Percentiles rank a stretch among this genome's conserved stretches.
Evolutionary conservation across 2,888 invertebrate genomes (phyloP).

Genomic region (Scaptomyza reducta): DNA sequence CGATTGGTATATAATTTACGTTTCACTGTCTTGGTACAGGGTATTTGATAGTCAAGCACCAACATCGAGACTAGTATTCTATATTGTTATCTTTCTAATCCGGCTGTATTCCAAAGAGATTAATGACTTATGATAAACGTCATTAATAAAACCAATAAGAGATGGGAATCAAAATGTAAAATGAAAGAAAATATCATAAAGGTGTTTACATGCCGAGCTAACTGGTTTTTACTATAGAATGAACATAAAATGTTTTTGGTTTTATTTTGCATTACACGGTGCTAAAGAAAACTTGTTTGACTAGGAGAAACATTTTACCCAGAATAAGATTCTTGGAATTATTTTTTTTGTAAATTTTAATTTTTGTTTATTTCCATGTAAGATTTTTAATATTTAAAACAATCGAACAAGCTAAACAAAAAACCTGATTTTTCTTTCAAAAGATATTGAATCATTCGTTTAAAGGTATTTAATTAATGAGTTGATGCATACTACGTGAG

Average conservation of each 20-base stretch:
- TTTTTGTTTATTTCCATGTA: no score
- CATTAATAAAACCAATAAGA: not conserved
- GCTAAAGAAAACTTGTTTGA: not conserved
- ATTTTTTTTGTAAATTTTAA: no score
- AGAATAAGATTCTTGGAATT: no score
- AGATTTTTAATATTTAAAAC: no score
- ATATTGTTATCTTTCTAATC: constrained; percentile 6
- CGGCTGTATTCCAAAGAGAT: not conserved
- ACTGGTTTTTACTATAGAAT: not conserved
- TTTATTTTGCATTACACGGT: not conserved
- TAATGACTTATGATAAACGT: constrained; percentile 1
- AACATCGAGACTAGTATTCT: not conserved
- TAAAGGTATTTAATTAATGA: no score
- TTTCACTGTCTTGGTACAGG: not conserved
- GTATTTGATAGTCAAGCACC: not conserved
- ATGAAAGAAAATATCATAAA: not conserved
- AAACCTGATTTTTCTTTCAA: no score
- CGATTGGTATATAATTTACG: not conserved
- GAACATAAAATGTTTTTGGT: not conserved
- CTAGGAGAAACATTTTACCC: not conserved
- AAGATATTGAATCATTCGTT: no score
- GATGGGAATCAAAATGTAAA: not conserved
- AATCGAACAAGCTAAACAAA: no score
- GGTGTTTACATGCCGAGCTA: not conserved
- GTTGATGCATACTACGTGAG: no score